Base-by-base conservation (phyloP, 2,797 vertebrate species). In the Aplochiton taeniatus region DNA sequence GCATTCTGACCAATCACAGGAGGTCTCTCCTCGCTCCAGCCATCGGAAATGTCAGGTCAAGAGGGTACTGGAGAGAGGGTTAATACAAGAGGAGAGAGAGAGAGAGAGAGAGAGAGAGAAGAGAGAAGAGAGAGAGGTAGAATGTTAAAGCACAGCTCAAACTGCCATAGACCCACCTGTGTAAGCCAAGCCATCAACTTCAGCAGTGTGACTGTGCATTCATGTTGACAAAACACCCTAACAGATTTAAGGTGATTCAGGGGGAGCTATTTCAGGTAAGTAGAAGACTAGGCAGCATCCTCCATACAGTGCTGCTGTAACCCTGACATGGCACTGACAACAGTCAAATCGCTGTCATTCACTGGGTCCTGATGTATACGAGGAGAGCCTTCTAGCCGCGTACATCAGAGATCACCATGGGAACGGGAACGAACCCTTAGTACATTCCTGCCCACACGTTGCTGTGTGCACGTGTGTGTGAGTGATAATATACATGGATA, bases 351-450 rank as follows among this genome's bases (percentile, higher is more conserved):
- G 6, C 6, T 6, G 31, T 31, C 31, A 31, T 31, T 3, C 6
- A 31, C 31, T 31, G 3, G 31, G 31, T 31, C 6, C 31, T 31
- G 31, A 2, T 6, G 31, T 6, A 6, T 31, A 6, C 31, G 31
- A 31, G 6, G 31, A 6, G 31, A 3, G 2, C 42, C 52, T 60
- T 16, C n/a, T 53, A 72, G 46, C 31, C 6, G 31, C 31, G 6
- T 31, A 6, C 31, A 6, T 31, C n/a, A n/a, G 51, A 53, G 51
- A 53, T 53, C 52, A 11, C 52, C 52, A 12, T 54, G 52, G 78
- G 63, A 74, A 87, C 81, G 63, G 69, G 57, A 61, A 58, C 12
- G 46, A 49, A 10, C 9, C 31, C 42, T 59, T 12, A 11, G 46
- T 14, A 18, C 48, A 18, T 50, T 18, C 31, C 18, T 61, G 58